These are phyloP conservation scores for Dryoscopus gambensis DNA, from an alignment of 2,113 vertebrate genomes.

Conservation along the genomic window DNA sequence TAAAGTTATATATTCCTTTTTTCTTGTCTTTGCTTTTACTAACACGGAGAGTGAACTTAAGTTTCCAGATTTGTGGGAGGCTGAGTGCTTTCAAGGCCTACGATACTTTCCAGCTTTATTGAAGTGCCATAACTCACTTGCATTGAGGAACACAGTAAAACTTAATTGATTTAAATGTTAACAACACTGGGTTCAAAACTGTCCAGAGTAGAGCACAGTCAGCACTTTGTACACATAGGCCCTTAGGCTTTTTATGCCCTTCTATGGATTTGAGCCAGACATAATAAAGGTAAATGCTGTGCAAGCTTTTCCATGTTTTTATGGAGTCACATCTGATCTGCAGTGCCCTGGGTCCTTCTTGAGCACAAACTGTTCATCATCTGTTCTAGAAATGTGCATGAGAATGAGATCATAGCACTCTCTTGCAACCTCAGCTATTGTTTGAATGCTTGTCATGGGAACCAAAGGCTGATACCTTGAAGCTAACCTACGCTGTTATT, in stretches of 20 bases:
- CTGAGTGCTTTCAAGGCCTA: not conserved
- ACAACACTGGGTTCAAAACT: not conserved
- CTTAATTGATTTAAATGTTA: constrained; percentile 18
- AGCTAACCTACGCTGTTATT: not conserved
- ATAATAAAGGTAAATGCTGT: constrained; percentile 40
- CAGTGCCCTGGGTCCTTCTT: not conserved
- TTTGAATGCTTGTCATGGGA: not conserved
- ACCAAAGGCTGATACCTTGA: not conserved
- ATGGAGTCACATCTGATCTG: not conserved
- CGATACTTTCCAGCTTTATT: not conserved
- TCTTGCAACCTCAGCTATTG: not conserved
- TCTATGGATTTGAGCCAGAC: not conserved
- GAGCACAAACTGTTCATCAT: not conserved
- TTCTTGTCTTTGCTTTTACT: not conserved
- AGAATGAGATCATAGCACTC: not conserved
- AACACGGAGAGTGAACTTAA: not conserved
- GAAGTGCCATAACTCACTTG: not conserved
- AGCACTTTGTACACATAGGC: not conserved
- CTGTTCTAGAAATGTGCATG: not conserved
- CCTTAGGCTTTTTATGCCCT: constrained; percentile 12
- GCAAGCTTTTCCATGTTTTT: not conserved
- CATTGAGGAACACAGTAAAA: not conserved
- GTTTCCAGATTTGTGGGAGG: not conserved
- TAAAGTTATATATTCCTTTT: not conserved
- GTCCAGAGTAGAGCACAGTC: not conserved